These are phyloP conservation scores for Poecilus cupreus DNA, from an alignment of 2,888 invertebrate genomes.

Conservation along the genomic window DNA sequence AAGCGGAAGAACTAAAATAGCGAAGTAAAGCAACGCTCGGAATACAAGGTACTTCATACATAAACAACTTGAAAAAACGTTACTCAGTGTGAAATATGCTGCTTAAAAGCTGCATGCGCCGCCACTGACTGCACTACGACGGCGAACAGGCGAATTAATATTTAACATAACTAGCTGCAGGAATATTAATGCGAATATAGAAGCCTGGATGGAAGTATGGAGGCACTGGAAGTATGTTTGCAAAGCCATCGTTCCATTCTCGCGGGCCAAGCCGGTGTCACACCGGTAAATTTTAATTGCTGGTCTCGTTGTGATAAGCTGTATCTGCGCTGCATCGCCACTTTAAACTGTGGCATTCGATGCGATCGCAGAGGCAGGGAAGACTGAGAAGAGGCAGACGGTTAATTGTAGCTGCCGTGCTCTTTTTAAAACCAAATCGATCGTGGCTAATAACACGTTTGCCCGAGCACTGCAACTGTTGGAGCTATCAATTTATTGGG, in stretches of 20 bases:
- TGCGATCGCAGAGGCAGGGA: slow-evolving; percentile 39
- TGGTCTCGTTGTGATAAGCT: slow-evolving; percentile 8
- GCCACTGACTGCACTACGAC: not conserved
- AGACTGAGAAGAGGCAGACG: slow-evolving; percentile 23
- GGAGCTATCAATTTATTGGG: slow-evolving; percentile 47
- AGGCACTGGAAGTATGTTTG: slow-evolving; percentile 35
- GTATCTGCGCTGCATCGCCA: slow-evolving; percentile 31
- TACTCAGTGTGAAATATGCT: slow-evolving; percentile 36
- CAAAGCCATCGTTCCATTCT: not conserved
- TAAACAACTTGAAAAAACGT: slow-evolving; percentile 19
- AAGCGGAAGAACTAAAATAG: not conserved
- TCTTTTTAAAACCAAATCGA: slow-evolving; percentile 59
- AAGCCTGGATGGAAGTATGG: not conserved
- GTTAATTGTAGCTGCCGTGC: slow-evolving; percentile 59
- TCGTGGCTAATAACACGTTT: slow-evolving; percentile 55
- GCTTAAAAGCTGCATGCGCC: not conserved
- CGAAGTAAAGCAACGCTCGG: not conserved
- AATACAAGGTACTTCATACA: not conserved
- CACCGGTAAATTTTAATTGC: slow-evolving; percentile 58
- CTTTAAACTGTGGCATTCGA: slow-evolving; percentile 56
- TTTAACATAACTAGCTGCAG: slow-evolving; percentile 65
- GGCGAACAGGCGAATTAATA: slow-evolving; percentile 63
- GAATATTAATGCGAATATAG: slow-evolving; percentile 61
- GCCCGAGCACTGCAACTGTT: slow-evolving; percentile 23
- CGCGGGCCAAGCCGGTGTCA: slow-evolving; percentile 43